Conservation (phyloP, 2,888 invertebrate genomes). For the Stegana nigrithorax region DNA sequence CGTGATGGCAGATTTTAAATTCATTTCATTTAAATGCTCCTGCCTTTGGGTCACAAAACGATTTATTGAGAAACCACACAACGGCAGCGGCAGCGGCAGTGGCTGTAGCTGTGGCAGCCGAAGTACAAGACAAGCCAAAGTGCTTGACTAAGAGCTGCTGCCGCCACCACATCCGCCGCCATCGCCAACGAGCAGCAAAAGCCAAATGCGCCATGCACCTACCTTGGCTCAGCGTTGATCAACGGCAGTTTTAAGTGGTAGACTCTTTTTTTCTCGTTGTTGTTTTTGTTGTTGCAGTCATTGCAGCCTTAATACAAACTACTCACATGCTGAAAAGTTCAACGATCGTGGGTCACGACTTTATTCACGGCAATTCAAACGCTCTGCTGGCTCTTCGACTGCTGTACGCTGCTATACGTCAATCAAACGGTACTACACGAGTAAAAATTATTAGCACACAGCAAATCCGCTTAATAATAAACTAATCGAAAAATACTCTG, state of each 20-base stretch:
- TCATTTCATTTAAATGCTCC: conserved; percentile 41
- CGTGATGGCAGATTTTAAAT: conserved; percentile 47
- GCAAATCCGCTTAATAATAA: no score
- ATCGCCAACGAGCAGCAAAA: neutral
- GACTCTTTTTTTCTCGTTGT: no score
- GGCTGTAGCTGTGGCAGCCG: neutral
- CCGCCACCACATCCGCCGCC: neutral
- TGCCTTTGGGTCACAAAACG: conserved; percentile 32
- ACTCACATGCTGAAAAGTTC: conserved; percentile 44
- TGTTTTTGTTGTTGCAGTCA: neutral
- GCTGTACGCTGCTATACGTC: no score
- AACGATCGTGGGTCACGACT: conserved; percentile 66
- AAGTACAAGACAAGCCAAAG: neutral
- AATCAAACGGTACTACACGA: no score
- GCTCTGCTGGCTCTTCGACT: no score
- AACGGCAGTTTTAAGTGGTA: no score
- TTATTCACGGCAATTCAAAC: no score
- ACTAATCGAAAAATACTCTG: no score
- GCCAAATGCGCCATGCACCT: neutral
- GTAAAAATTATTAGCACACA: no score
- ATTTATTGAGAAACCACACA: conserved; percentile 18
- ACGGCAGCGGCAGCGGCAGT: neutral
- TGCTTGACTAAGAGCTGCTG: neutral
- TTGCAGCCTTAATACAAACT: neutral
- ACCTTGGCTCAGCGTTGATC: no score